These are phyloP conservation scores for Siphamia tubifer DNA, from an alignment of 2,113 vertebrate genomes.

Conservation along the genomic window DNA sequence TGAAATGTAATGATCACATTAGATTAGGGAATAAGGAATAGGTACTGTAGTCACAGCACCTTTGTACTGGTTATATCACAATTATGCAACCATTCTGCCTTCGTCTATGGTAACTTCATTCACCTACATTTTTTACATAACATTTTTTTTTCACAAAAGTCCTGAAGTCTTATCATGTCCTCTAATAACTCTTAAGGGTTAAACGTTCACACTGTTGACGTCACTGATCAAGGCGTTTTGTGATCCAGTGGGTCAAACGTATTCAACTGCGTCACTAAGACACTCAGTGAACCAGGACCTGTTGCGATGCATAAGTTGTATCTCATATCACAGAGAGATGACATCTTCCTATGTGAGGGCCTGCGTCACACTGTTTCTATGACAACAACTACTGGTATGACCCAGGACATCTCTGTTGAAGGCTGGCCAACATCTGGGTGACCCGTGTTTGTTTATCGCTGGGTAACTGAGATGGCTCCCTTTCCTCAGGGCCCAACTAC, in stretches of 20 bases:
- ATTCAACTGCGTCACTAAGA: background rate
- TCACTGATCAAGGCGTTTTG: background rate
- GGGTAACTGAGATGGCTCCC: slow-evolving; percentile 6
- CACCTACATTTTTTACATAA: no score
- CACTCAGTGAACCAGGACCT: background rate
- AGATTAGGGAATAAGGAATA: no score
- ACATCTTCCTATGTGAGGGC: background rate
- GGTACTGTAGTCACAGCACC: no score
- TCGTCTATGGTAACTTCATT: no score
- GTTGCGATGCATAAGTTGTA: background rate
- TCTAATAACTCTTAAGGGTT: no score
- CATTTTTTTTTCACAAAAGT: no score
- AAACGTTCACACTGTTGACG: no score
- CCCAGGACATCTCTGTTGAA: slow-evolving; percentile 1
- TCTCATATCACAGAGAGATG: background rate
- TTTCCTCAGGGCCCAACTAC: slow-evolving; percentile 20
- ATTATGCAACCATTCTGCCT: no score
- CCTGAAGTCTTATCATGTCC: no score
- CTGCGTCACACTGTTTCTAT: slow-evolving; percentile 7
- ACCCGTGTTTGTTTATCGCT: slow-evolving; percentile 31
- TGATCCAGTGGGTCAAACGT: background rate
- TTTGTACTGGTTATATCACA: no score
- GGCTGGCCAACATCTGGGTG: slow-evolving; percentile 22
- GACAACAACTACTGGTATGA: slow-evolving; percentile 9
- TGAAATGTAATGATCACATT: no score